These are phyloP conservation scores for Drosophila greeni DNA, from an alignment of 2,888 invertebrate species.

Conservation along the genomic window DNA sequence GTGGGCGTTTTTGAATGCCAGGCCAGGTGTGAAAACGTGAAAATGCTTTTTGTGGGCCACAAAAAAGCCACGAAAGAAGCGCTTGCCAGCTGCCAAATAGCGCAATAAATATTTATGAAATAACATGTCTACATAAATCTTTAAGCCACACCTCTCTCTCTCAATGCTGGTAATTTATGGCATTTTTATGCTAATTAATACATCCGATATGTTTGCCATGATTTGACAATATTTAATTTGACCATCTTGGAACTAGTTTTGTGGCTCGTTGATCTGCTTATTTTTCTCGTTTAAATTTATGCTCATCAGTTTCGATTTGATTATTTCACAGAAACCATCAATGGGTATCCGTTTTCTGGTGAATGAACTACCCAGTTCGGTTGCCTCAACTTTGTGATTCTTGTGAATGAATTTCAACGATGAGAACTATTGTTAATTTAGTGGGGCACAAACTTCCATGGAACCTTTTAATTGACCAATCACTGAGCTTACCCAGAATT, in stretches of 20 bases:
- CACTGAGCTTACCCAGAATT: conserved; percentile 1
- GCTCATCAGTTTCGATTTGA: conserved; percentile 2
- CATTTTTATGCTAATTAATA: conserved; percentile 53
- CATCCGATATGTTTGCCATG: conserved; percentile 48
- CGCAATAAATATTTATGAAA: conserved; percentile 35
- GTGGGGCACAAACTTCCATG: conserved; percentile 15
- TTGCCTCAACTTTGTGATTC: conserved; percentile 7
- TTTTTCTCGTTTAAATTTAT: conserved; percentile 22
- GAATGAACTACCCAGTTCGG: conserved; percentile 8
- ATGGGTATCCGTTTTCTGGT: conserved; percentile 21
- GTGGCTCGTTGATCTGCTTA: conserved; percentile 19
- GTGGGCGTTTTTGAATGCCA: conserved; percentile 17
- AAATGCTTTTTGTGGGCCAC: conserved; percentile 40
- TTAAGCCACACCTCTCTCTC: conserved; percentile 16
- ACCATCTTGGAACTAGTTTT: conserved; percentile 31
- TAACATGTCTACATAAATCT: conserved; percentile 9
- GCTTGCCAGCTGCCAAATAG: conserved; percentile 5
- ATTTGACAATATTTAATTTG: conserved; percentile 46
- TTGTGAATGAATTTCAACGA: conserved; percentile 27
- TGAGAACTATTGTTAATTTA: conserved; percentile 13
- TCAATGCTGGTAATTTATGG: conserved; percentile 18
- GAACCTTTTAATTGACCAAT: conserved; percentile 19
- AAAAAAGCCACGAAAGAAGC: conserved; percentile 4
- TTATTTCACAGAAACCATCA: conserved; percentile 35
- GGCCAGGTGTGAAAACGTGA: conserved; percentile 67